Evolutionary conservation across 1,140 invertebrate genomes (phyloP), one percentile per base, ranked within the genome.

Genomic region (Camponotus vicinus): DNA sequence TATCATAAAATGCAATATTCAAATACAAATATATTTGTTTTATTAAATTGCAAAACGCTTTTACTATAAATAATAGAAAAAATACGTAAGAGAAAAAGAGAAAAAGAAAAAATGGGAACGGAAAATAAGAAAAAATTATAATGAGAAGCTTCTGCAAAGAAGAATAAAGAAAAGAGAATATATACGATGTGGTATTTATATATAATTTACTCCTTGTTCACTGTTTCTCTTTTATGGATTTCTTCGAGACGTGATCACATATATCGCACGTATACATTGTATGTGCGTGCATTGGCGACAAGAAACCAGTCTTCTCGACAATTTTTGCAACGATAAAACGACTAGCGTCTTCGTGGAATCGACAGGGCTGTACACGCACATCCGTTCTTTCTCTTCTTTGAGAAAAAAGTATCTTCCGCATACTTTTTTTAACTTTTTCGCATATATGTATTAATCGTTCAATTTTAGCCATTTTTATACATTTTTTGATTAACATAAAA

Each of bases 241-340:
- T 78, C 75, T 75, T 71, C 77, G 55, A 18, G 66, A 77, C 59
- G 37, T 37, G 64, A 69, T 87, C 70, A 67, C 86, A 90, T 55
- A 75, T 89, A 59, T 59, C 66, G 59, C 88, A 82, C 76, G 82
- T 87, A 40, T 42, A 49, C 55, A 86, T 45, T 52, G 45, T 86
- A 86, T 49, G 70, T 91, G 88, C 91, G 76, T 92, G 86, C 90
- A 83, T 84, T 57, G 86, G 87, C 86, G 84, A 89, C 91, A 90
- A 89, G 88, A 93, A 93, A 93, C 93, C 92, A 92, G 92, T 93
- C 89, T 76, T 87, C 71, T 13, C 67, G 71, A 83, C 80, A 85
- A 91, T 93, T 92, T 92, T 92, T 92, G 88, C 87, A 71, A 77
- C 82, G 80, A 91, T 91, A 90, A 92, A 93, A 89, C 89, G 80